A percentile compares a stretch with the other conserved stretches of the same genome.
These are phyloP conservation scores for Spheniscus mendiculus DNA, from an alignment of 2,113 vertebrate species.

Conservation along the genomic window DNA sequence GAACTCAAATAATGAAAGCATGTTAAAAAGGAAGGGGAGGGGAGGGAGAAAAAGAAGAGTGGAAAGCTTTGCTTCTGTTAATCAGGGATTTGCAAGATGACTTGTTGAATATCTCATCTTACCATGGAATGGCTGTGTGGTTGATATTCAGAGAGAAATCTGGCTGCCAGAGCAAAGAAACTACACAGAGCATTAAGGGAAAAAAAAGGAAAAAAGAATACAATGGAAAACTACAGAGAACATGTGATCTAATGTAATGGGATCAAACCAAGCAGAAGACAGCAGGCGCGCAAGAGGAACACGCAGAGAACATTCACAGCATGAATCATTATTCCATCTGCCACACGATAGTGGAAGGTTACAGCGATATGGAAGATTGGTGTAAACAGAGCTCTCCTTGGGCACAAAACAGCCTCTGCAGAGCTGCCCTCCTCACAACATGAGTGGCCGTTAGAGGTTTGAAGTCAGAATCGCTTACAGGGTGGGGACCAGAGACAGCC, in stretches of 20 bases:
- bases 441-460: background rate
- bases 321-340: constrained; percentile 70
- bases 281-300: constrained; percentile 61
- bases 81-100: constrained; percentile 36
- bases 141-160: constrained; percentile 63
- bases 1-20: constrained; percentile 61
- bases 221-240: constrained; percentile 69
- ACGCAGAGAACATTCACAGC: constrained; percentile 65
- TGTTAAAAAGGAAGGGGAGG: constrained; percentile 42
- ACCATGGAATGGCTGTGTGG: constrained; percentile 44
- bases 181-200: constrained; percentile 9
- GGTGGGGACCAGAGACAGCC: background rate
- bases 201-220: background rate
- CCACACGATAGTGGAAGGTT: constrained; percentile 60
- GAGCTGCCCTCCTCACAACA: constrained; percentile 33
- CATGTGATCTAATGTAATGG: constrained; percentile 59
- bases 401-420: constrained; percentile 27
- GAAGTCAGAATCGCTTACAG: background rate
- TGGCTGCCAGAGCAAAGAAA: constrained; percentile 60
- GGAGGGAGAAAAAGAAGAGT: background rate
- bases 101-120: constrained; percentile 65
- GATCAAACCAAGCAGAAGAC: constrained; percentile 64
- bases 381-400: constrained; percentile 51
- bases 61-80: constrained; percentile 60
- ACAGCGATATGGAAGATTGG: constrained; percentile 33